Evolutionary conservation across 2,888 invertebrate genomes (phyloP).

Genomic region (Vanessa cardui): DNA sequence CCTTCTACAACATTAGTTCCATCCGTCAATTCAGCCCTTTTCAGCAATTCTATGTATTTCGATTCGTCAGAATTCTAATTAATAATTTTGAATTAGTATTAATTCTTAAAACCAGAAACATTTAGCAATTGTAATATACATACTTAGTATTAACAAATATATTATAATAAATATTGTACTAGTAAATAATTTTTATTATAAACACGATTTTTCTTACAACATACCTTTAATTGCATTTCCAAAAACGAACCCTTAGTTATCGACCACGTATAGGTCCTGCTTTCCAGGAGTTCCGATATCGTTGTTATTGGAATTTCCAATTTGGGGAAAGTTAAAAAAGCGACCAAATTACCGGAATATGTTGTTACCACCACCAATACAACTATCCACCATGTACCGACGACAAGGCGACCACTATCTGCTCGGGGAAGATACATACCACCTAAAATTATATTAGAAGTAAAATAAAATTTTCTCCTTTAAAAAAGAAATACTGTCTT

Average conservation of each 20-base stretch:
- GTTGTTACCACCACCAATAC: conserved; percentile 94
- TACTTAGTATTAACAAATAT: no score
- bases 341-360: conserved; percentile 95
- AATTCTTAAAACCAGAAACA: no score
- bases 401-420: conserved; percentile 92
- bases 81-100: conserved; percentile 17
- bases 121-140: no score
- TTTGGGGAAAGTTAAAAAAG: conserved; percentile 95
- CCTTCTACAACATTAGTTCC: conserved; percentile 68
- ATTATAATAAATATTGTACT: no score
- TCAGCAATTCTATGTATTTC: conserved; percentile 82
- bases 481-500: no score
- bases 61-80: conserved; percentile 82
- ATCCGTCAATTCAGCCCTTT: conserved; percentile 78
- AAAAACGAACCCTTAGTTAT: conserved; percentile 89
- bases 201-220: background rate
- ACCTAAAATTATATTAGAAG: conserved; percentile 76
- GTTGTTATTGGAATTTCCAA: conserved; percentile 88
- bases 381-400: conserved; percentile 96
- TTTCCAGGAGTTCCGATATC: conserved; percentile 85
- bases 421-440: conserved; percentile 93
- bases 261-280: conserved; percentile 87
- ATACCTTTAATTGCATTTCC: conserved; percentile 81
- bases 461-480: no score
- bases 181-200: background rate